phyloP scores from a whole-genome alignment of 64 coral and sea anemone genomes.

The Actinia equina region DNA sequence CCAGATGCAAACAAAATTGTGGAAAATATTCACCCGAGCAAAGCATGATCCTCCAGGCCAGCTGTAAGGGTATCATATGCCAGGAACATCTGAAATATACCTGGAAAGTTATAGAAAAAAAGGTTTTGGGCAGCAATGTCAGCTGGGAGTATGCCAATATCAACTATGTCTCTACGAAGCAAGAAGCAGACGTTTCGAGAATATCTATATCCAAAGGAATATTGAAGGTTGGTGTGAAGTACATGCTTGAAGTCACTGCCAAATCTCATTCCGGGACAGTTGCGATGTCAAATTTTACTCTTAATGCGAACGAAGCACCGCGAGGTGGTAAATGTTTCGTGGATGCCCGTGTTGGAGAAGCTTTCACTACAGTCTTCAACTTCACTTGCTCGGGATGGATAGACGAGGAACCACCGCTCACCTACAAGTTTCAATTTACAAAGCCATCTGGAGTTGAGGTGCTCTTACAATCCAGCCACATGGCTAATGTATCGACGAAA shows the following conservation, averaged over 20 bases:
- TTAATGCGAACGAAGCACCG: constrained; percentile 37
- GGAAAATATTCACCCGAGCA: not conserved
- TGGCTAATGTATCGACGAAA: not conserved
- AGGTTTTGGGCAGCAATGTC: not conserved
- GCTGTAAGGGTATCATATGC: not conserved
- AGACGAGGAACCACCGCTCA: constrained; percentile 12
- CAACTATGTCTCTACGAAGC: not conserved
- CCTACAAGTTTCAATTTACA: constrained; percentile 36
- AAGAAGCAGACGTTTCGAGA: not conserved
- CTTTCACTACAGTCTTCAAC: constrained; percentile 46
- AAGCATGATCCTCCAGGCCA: not conserved
- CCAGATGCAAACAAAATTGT: constrained; percentile 26
- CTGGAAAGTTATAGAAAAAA: constrained; percentile 15
- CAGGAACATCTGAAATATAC: not conserved
- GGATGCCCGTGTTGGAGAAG: constrained; percentile 20
- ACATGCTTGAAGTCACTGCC: not conserved
- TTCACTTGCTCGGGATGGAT: constrained; percentile 48
- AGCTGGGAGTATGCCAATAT: not conserved
- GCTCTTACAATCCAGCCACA: constrained; percentile 32
- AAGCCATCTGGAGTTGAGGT: constrained; percentile 15
- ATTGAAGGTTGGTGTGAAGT: not conserved
- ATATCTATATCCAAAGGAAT: not conserved
- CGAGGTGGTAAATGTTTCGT: constrained; percentile 36
- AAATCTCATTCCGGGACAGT: not conserved
- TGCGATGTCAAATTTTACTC: constrained; percentile 18